Evolutionary conservation across 2,113 vertebrate species (phyloP).

Genomic region (Aythya baeri): DNA sequence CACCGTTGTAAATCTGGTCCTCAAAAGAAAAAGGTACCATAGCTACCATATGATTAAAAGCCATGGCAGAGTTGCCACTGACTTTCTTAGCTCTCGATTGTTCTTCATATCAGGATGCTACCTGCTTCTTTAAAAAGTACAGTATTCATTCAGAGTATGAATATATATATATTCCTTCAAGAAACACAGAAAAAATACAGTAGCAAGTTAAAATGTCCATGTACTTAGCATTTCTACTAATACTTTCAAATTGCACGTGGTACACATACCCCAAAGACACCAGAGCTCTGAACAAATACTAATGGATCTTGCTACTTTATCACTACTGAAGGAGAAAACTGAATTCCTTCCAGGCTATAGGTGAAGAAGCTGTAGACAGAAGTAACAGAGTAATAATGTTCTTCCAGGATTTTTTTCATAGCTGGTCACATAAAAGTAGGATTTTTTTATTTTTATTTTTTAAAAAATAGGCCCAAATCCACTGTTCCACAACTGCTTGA

Average conservation of each 20-base stretch:
- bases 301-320: not conserved
- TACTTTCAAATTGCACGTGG: not conserved
- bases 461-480: not conserved
- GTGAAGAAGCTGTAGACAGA: not conserved
- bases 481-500: not conserved
- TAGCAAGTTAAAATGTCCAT: not conserved
- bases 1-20: not conserved
- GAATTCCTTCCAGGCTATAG: not conserved
- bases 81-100: constrained; percentile 3
- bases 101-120: not conserved
- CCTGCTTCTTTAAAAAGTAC: not conserved
- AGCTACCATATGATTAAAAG: not conserved
- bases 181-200: not conserved
- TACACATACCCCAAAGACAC: not conserved
- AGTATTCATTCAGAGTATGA: not conserved
- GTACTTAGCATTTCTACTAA: not conserved
- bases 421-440: not conserved
- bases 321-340: not conserved
- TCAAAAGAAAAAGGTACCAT: not conserved
- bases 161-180: not conserved
- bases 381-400: not conserved
- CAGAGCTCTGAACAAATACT: not conserved
- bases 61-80: not conserved
- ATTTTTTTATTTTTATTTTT: not conserved
- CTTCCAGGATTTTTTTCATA: not conserved